A percentile compares a stretch with the other conserved stretches of the same genome.
Evolutionary conservation across 1,140 invertebrate genomes (phyloP).

Genomic region (Drosophila watanabei): DNA sequence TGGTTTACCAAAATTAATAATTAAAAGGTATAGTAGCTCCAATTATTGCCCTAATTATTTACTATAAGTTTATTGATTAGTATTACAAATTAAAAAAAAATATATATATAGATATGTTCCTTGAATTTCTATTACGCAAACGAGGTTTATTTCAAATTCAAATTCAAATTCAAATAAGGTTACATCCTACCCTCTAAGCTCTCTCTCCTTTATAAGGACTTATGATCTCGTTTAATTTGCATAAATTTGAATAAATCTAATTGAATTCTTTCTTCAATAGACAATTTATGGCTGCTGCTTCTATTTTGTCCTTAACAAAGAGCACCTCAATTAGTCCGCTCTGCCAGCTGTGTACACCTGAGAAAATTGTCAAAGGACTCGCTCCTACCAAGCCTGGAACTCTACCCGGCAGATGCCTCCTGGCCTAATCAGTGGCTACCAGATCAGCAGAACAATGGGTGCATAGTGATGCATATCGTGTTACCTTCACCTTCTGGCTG

Average conservation of each 20-base stretch:
- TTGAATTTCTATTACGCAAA: background rate
- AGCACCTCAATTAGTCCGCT: constrained; percentile 32
- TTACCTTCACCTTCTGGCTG: constrained; percentile 43
- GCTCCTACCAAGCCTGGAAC: background rate
- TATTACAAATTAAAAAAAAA: too few species aligned
- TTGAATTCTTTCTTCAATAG: constrained; percentile 20
- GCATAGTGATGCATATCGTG: constrained; percentile 57
- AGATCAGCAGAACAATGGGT: constrained; percentile 51
- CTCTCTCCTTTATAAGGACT: too few species aligned
- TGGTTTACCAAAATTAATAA: too few species aligned
- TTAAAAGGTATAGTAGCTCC: too few species aligned
- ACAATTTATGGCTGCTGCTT: constrained; percentile 5
- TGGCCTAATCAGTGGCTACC: constrained; percentile 46
- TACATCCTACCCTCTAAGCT: background rate
- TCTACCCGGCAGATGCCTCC: constrained; percentile 1
- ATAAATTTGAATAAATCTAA: constrained; percentile 16
- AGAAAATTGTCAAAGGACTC: constrained; percentile 4
- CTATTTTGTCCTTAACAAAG: background rate
- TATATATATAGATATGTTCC: background rate
- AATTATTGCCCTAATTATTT: too few species aligned
- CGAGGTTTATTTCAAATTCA: background rate
- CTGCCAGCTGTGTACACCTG: constrained; percentile 3
- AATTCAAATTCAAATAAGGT: background rate
- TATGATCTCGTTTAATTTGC: constrained; percentile 9
- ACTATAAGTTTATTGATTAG: too few species aligned